A percentile compares a stretch with the other conserved stretches of the same genome.
Conservation (phyloP, 2,113 vertebrate species). For the Pygoscelis adeliae region DNA sequence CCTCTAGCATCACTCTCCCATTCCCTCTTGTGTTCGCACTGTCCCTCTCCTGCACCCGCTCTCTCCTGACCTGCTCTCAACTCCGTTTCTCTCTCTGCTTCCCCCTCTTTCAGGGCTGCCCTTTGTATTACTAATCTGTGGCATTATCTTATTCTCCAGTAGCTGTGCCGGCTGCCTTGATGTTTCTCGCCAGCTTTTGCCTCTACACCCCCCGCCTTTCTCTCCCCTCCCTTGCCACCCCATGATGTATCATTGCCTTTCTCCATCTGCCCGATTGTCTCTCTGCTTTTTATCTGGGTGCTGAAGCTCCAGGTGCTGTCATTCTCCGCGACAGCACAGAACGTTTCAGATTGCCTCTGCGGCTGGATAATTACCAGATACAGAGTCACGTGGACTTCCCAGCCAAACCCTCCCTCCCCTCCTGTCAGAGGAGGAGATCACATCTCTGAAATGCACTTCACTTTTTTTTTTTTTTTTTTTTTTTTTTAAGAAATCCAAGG, state of each 20-base stretch:
- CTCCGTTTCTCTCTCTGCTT: neutral
- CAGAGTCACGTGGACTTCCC: conserved; percentile 31
- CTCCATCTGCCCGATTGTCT: conserved; percentile 52
- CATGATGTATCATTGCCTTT: conserved; percentile 37
- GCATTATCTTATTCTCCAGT: conserved; percentile 33
- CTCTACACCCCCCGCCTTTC: neutral
- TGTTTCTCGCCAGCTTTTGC: conserved; percentile 24
- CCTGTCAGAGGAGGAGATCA: conserved; percentile 28
- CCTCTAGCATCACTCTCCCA: neutral
- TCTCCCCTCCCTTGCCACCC: neutral
- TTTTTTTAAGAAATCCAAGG: neutral
- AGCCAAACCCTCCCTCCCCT: neutral
- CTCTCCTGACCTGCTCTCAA: neutral
- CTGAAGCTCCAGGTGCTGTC: conserved; percentile 60
- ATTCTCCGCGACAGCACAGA: conserved; percentile 42
- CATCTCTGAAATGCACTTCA: neutral
- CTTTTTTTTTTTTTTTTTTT: neutral
- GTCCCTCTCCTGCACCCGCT: neutral
- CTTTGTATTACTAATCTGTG: conserved; percentile 41
- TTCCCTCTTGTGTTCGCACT: neutral
- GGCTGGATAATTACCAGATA: conserved; percentile 61
- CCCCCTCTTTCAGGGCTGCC: neutral
- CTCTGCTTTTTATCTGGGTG: conserved; percentile 38
- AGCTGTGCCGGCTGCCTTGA: neutral
- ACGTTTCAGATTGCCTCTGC: conserved; percentile 45